Conservation (phyloP, 2,888 invertebrate genomes). For the Beris morrisii region DNA sequence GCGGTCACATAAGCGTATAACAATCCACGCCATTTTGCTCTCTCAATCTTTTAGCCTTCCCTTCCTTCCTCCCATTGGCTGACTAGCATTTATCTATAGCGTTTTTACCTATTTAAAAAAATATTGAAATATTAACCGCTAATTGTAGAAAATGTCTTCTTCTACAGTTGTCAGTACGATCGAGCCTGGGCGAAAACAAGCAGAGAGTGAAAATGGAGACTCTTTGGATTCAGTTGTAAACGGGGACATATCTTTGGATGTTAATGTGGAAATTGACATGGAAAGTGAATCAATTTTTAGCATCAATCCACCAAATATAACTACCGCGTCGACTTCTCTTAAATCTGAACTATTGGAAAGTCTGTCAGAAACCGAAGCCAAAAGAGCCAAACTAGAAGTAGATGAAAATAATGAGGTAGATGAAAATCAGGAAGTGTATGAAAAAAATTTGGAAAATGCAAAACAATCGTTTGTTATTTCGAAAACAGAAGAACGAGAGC, state of each 20-base stretch:
- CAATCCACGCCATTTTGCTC: too few species aligned
- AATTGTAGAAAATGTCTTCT: not conserved
- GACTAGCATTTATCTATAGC: too few species aligned
- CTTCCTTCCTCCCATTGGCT: too few species aligned
- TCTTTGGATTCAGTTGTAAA: slow-evolving; percentile 58
- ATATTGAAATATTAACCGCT: too few species aligned
- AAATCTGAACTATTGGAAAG: slow-evolving; percentile 1
- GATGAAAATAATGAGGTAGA: slow-evolving; percentile 44
- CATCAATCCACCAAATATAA: slow-evolving; percentile 45
- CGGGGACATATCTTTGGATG: slow-evolving; percentile 58
- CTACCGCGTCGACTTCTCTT: slow-evolving; percentile 43
- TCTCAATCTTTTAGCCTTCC: too few species aligned
- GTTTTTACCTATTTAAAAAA: too few species aligned
- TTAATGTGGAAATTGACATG: slow-evolving; percentile 61
- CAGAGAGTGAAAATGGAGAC: slow-evolving; percentile 70
- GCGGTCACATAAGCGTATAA: too few species aligned
- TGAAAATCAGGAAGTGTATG: slow-evolving; percentile 36
- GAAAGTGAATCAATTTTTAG: slow-evolving; percentile 57
- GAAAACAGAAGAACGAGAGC: slow-evolving; percentile 40
- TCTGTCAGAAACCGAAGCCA: slow-evolving; percentile 45
- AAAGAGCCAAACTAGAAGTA: slow-evolving; percentile 49
- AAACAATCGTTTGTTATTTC: slow-evolving; percentile 37
- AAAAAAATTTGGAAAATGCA: slow-evolving; percentile 40
- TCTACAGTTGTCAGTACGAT: slow-evolving; percentile 72
- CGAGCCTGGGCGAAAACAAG: slow-evolving; percentile 66